These are phyloP conservation scores for Spondyliosoma cantharus DNA, from an alignment of 2,797 vertebrate genomes.

Conservation along the genomic window DNA sequence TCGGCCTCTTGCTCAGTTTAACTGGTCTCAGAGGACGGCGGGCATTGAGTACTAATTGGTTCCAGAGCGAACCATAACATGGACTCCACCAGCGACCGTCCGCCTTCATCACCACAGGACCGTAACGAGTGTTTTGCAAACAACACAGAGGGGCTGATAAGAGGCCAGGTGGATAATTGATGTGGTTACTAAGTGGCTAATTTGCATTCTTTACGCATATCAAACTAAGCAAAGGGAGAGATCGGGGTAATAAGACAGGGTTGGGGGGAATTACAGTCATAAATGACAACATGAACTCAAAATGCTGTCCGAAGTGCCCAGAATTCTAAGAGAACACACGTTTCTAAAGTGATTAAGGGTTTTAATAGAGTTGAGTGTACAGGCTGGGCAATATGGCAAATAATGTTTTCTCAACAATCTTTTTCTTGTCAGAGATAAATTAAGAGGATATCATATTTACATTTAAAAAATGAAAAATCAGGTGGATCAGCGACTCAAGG, in stretches of 20 bases:
- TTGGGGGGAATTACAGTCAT: constrained; percentile 57
- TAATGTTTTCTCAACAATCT: background rate
- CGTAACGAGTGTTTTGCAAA: constrained; percentile 95
- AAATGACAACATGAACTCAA: constrained; percentile 67
- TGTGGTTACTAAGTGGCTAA: constrained; percentile 98
- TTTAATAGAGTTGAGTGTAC: background rate
- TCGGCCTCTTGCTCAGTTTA: constrained; percentile 84
- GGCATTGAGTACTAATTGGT: constrained; percentile 93
- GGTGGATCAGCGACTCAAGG: no score
- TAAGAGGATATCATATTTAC: no score
- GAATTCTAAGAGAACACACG: constrained; percentile 85
- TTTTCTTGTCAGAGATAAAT: background rate
- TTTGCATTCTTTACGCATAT: constrained; percentile 95
- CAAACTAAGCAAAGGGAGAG: constrained; percentile 80
- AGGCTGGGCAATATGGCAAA: constrained; percentile 4
- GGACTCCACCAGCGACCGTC: constrained; percentile 86
- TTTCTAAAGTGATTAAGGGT: constrained; percentile 90
- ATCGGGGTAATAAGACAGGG: constrained; percentile 66
- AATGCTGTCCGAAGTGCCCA: constrained; percentile 80
- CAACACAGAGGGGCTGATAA: constrained; percentile 96
- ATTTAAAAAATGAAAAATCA: no score
- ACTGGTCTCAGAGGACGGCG: constrained; percentile 84
- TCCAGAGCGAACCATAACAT: constrained; percentile 94
- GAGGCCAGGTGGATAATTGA: constrained; percentile 99
- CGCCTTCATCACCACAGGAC: constrained; percentile 91